Conservation (phyloP, 2,888 invertebrate species). For the Congeria kusceri region DNA sequence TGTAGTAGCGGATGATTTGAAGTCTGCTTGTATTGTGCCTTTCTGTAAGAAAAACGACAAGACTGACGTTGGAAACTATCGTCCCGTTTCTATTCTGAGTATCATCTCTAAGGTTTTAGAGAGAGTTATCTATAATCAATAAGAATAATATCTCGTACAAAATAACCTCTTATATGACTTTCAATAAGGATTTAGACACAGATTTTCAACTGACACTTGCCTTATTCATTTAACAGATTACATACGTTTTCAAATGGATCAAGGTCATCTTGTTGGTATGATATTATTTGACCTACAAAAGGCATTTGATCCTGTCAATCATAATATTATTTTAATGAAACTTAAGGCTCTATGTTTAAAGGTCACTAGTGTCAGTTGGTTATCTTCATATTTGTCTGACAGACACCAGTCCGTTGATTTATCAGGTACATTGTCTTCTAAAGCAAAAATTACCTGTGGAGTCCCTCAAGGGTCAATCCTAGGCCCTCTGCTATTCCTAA, state of each 20-base stretch:
- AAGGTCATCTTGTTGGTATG: constrained; percentile 9
- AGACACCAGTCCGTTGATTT: too few species aligned
- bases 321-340: too few species aligned
- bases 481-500: too few species aligned
- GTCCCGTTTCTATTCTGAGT: background rate
- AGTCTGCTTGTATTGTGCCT: constrained; percentile 22
- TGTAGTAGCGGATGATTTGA: constrained; percentile 14
- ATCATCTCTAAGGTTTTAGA: too few species aligned
- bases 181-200: background rate
- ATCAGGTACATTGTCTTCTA: too few species aligned
- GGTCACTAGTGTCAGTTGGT: too few species aligned
- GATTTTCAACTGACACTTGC: constrained; percentile 13
- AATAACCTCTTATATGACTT: background rate
- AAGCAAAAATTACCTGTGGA: too few species aligned
- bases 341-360: too few species aligned
- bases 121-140: background rate
- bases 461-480: too few species aligned
- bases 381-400: too few species aligned
- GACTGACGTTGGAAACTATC: constrained; percentile 7
- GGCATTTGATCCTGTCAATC: too few species aligned
- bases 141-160: background rate
- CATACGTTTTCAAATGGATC: constrained; percentile 8
- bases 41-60: constrained; percentile 31
- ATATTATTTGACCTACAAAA: constrained; percentile 11
- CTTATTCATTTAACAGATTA: constrained; percentile 8